These are phyloP conservation scores for Onychostoma macrolepis DNA, from an alignment of 2,113 vertebrate genomes.

Conservation along the genomic window DNA sequence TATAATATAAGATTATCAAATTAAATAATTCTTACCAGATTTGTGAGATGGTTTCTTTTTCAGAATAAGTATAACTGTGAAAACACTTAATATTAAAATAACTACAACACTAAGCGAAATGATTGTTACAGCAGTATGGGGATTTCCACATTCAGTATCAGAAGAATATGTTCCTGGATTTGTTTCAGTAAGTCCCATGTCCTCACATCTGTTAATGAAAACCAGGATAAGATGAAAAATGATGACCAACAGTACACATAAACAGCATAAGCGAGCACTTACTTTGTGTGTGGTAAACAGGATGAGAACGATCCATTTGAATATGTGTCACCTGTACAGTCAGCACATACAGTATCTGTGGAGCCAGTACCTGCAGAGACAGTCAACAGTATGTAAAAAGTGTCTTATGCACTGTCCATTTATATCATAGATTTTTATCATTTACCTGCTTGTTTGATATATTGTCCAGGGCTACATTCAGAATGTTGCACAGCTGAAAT, in stretches of 20 bases:
- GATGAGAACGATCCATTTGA: conserved; percentile 52
- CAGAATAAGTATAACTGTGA: background rate
- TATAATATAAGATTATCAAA: background rate
- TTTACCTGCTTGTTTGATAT: conserved; percentile 49
- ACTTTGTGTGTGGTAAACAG: conserved; percentile 52
- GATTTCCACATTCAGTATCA: background rate
- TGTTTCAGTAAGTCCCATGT: background rate
- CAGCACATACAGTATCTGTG: conserved; percentile 48
- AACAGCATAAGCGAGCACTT: background rate
- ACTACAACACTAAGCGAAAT: background rate
- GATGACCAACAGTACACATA: background rate
- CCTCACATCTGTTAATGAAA: conserved; percentile 10
- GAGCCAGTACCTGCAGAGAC: conserved; percentile 39
- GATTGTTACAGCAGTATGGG: background rate
- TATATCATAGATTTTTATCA: background rate
- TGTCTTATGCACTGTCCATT: background rate
- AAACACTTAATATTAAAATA: background rate
- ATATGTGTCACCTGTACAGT: conserved; percentile 45
- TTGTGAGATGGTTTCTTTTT: background rate
- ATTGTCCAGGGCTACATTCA: conserved; percentile 48
- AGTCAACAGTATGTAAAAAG: background rate
- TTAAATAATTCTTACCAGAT: no score
- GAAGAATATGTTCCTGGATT: background rate
- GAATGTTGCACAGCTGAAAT: conserved; percentile 36
- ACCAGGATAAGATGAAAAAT: background rate